Conservation (phyloP, 1,140 invertebrate genomes). For the Tetragonula clypearis region DNA sequence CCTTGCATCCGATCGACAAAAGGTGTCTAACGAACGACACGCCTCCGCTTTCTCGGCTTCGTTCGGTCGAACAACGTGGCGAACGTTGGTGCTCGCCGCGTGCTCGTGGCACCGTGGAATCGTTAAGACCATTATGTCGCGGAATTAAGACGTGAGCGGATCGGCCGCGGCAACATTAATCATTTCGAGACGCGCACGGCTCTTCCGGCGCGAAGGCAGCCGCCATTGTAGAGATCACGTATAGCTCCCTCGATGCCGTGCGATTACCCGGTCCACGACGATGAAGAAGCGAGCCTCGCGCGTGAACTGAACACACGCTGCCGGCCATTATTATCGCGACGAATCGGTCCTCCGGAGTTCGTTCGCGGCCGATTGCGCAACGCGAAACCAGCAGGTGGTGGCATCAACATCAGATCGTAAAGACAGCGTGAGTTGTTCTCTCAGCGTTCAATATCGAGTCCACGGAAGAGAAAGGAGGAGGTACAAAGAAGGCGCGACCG, state of each 20-base stretch:
- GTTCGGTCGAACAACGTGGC: not conserved
- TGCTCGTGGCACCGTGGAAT: constrained; percentile 16
- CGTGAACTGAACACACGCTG: constrained; percentile 10
- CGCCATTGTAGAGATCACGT: constrained; percentile 29
- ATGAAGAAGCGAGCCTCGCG: not conserved
- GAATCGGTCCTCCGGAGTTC: constrained; percentile 33
- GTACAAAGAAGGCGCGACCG: not conserved
- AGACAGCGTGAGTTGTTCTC: constrained; percentile 26
- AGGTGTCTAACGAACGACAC: constrained; percentile 45
- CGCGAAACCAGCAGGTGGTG: constrained; percentile 33
- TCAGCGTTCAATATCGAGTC: not conserved
- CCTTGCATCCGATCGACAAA: constrained; percentile 31
- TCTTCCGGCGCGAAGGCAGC: not conserved
- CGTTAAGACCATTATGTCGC: constrained; percentile 50
- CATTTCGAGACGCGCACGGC: constrained; percentile 21
- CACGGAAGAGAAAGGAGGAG: not conserved
- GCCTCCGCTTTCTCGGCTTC: constrained; percentile 15
- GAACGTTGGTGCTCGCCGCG: not conserved
- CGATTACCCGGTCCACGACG: constrained; percentile 22
- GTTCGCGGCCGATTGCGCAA: constrained; percentile 37
- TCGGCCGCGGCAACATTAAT: constrained; percentile 38
- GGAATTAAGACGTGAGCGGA: constrained; percentile 50
- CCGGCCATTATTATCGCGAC: constrained; percentile 26
- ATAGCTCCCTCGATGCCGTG: constrained; percentile 27
- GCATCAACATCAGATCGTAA: constrained; percentile 26